Base-by-base conservation (phyloP, 2,113 vertebrate species). In the Perca flavescens region DNA sequence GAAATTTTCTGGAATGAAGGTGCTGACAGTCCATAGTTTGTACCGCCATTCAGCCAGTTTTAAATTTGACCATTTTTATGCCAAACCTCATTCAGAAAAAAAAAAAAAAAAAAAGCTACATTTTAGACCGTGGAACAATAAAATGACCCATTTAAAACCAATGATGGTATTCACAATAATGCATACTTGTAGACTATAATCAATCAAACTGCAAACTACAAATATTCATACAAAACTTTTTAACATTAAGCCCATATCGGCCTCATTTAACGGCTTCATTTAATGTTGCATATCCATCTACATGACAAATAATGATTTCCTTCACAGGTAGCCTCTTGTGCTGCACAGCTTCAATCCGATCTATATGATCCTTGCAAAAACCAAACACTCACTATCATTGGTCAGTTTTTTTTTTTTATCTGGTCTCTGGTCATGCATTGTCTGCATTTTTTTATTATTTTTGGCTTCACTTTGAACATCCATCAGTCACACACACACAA, bases 401-500 rank as follows among this genome's bases (percentile, higher is more conserved):
- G 82, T 78, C 83, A 43, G 74, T 67, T 82, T n/a, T 56, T n/a
- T n/a, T 61, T 52, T n/a, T n/a, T n/a, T 28, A n/a, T 62, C 40
- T 43, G 21, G 61, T 74, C 79, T 74, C 57, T 3, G 62, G 69
- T 81, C 70, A 28, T 54, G 74, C 54, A 69, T 71, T 69, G 66
- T 66, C 17, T 62, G 53, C 71, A 47, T 50, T 31, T 61, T 73
- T 25, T 31, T 28, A 28, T 22, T 22, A 21, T 34, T 31, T 14
- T 57, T 87, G 75, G 74, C 85, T 77, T 66, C 64, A 71, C 71
- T 82, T 76, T 50, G 28, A 87, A 69, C 81, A 69, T 84, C 90
- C 79, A 83, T 91, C 92, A 89, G 80, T 86, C 87, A 74, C 80
- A 70, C 76, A 77, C 79, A 77, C 81, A 86, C 79, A 82, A 71